These are phyloP conservation scores for Rhizomys pruinosus DNA, from an alignment of 2,113 vertebrate genomes.

Conservation along the genomic window DNA sequence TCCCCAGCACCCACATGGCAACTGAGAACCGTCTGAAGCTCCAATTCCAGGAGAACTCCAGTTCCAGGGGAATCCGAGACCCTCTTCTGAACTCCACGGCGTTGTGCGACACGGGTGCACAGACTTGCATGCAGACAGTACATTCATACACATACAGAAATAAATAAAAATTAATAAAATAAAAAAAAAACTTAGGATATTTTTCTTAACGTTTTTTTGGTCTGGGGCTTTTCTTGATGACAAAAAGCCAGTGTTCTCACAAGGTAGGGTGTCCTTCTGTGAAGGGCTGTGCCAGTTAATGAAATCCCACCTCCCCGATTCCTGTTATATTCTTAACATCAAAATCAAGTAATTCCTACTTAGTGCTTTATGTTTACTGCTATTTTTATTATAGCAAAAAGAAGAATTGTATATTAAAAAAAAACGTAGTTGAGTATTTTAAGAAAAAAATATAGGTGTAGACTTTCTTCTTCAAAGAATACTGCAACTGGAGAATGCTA, in stretches of 20 bases:
- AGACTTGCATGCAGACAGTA: too few relatives aligned
- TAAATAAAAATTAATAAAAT: too few relatives aligned
- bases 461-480: background rate
- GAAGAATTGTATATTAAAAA: background rate
- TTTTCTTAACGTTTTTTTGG: background rate
- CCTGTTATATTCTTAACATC: background rate
- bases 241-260: background rate
- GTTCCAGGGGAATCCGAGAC: too few relatives aligned
- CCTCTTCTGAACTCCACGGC: too few relatives aligned
- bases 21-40: too few relatives aligned
- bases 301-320: background rate
- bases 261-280: background rate
- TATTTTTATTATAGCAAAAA: background rate
- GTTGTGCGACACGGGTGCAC: too few relatives aligned
- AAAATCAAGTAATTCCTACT: background rate
- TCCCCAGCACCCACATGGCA: too few relatives aligned
- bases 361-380: background rate
- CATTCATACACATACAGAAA: too few relatives aligned
- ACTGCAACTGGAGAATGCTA: slow-evolving; percentile 16
- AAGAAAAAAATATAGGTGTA: background rate
- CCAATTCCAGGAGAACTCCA: too few relatives aligned
- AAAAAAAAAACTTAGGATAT: background rate
- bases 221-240: slow-evolving; percentile 1
- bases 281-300: background rate
- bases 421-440: background rate